These are phyloP conservation scores for Polypedilum pembai DNA, from an alignment of 1,140 invertebrate genomes.

Conservation along the genomic window DNA sequence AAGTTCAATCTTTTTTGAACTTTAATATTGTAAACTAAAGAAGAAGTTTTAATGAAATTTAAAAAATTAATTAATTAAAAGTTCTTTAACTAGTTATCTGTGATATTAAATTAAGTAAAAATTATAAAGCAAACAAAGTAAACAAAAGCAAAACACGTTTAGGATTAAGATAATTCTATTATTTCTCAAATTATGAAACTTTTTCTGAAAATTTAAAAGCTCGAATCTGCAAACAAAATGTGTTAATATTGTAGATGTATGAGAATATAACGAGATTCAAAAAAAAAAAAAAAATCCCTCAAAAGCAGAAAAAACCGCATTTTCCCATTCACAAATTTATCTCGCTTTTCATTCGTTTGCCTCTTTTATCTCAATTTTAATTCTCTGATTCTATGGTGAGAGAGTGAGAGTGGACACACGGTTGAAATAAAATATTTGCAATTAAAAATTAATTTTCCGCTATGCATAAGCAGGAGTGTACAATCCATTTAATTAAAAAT, in stretches of 20 bases:
- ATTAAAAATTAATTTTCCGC: slow-evolving; percentile 27
- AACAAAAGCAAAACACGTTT: too few relatives aligned
- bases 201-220: background rate
- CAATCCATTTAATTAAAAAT: slow-evolving; percentile 16
- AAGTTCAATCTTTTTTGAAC: too few relatives aligned
- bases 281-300: background rate
- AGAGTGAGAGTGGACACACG: background rate
- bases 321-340: slow-evolving; percentile 1
- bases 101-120: too few relatives aligned
- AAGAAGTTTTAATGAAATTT: too few relatives aligned
- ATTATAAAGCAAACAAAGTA: too few relatives aligned
- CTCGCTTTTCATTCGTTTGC: background rate
- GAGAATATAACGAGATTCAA: background rate
- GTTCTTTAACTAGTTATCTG: too few relatives aligned
- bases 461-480: background rate
- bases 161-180: too few relatives aligned
- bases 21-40: too few relatives aligned
- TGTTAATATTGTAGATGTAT: background rate
- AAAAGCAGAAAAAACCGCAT: slow-evolving; percentile 1
- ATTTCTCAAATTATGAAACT: background rate
- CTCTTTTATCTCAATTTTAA: slow-evolving; percentile 13
- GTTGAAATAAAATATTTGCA: slow-evolving; percentile 27
- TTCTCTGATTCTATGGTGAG: background rate
- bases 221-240: slow-evolving; percentile 8
- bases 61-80: too few relatives aligned